phyloP scores from a whole-genome alignment of 2,113 vertebrate genomes.

The Atrichornis clamosus region DNA sequence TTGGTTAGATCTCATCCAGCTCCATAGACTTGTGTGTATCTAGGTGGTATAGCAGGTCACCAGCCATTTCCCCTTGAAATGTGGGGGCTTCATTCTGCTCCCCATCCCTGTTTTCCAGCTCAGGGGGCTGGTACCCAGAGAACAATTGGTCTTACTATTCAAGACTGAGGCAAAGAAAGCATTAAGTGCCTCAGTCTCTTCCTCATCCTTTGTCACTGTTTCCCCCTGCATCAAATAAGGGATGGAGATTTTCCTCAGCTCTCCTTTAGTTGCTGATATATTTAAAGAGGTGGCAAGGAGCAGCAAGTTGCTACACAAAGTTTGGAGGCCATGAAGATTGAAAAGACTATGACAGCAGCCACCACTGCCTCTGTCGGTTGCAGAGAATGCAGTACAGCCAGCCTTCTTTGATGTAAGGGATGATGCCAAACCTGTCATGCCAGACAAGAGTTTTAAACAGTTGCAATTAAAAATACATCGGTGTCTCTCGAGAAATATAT shows the following conservation, averaged over 20 bases:
- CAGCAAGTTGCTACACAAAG: background rate
- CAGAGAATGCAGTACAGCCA: background rate
- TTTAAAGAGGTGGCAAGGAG: background rate
- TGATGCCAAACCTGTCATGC: background rate
- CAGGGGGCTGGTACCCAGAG: background rate
- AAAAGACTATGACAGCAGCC: background rate
- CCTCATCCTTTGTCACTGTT: background rate
- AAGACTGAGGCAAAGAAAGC: background rate
- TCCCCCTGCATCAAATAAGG: background rate
- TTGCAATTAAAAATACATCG: conserved; percentile 14
- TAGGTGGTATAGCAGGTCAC: background rate
- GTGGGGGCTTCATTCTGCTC: background rate
- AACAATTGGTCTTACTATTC: background rate
- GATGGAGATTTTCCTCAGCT: background rate
- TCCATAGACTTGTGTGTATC: background rate
- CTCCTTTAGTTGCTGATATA: background rate
- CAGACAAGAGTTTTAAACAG: background rate
- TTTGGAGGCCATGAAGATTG: background rate
- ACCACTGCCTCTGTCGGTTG: background rate
- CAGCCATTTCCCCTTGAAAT: background rate
- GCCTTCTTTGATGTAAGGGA: background rate
- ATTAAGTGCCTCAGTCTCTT: background rate
- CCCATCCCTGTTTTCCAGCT: background rate
- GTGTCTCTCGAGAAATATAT: background rate
- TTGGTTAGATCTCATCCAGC: background rate